Conservation (phyloP, 2,888 invertebrate species). For the Melanotus villosus region DNA sequence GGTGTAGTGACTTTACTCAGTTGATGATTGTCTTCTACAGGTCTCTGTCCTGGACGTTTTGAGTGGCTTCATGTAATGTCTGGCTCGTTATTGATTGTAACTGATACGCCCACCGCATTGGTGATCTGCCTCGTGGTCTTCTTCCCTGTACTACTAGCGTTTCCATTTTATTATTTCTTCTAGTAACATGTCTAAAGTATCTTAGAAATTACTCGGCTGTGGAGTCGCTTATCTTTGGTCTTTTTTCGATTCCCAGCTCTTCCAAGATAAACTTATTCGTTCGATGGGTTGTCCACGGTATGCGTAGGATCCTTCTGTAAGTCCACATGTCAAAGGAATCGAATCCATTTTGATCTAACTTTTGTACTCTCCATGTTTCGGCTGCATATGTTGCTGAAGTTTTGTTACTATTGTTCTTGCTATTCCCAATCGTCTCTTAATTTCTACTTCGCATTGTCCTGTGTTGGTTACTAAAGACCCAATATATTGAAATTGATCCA, state of each 20-base stretch:
- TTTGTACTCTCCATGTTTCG: neutral
- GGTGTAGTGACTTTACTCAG: no score
- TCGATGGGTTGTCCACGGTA: neutral
- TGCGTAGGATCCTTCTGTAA: neutral
- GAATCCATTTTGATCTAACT: neutral
- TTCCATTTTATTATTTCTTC: neutral
- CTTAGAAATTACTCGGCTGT: neutral
- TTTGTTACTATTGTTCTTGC: no score
- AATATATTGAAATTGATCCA: no score
- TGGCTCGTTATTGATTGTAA: neutral
- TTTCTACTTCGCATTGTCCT: no score
- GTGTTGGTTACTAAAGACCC: no score
- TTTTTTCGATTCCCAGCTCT: neutral
- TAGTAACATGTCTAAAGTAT: neutral
- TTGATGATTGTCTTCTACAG: no score
- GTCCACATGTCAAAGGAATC: constrained; percentile 2
- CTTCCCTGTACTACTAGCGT: neutral
- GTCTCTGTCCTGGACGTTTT: no score
- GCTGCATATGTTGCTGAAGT: neutral
- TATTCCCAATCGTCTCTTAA: no score
- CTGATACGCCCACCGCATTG: neutral
- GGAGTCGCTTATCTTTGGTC: neutral
- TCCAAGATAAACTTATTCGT: neutral
- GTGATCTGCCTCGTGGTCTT: neutral
- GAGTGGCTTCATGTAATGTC: neutral